Conservation (phyloP, 2,888 invertebrate species). For the Augiades crinisus region DNA sequence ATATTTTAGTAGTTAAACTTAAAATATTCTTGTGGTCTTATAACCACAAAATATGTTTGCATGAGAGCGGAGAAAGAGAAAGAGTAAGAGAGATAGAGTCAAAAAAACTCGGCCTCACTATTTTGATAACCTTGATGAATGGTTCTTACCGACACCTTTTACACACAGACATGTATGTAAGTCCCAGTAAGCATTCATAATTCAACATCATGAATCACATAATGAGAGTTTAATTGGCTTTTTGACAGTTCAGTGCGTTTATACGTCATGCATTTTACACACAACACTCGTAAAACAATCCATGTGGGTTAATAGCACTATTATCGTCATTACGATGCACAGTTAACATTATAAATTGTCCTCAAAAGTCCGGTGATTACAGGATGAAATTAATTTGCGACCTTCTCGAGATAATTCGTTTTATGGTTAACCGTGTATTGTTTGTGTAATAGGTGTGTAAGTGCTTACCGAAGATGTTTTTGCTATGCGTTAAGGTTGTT, state of each 20-base stretch:
- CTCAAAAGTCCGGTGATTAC: constrained; percentile 28
- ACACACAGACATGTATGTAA: neutral
- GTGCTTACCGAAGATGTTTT: neutral
- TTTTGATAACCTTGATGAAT: neutral
- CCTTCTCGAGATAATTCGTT: constrained; percentile 8
- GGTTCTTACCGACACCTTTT: neutral
- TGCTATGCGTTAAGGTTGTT: no score
- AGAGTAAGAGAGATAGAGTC: no score
- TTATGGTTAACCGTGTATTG: neutral
- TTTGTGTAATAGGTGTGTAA: constrained; percentile 5
- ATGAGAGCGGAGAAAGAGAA: no score
- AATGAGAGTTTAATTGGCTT: constrained; percentile 26
- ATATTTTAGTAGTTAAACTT: no score
- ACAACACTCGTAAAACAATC: constrained; percentile 24
- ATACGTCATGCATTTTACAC: constrained; percentile 18
- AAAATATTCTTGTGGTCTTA: no score
- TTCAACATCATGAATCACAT: constrained; percentile 16
- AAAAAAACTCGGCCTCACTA: no score
- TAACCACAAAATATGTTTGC: no score
- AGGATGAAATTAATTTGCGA: constrained; percentile 33
- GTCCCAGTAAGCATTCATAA: constrained; percentile 13
- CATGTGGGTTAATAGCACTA: constrained; percentile 25
- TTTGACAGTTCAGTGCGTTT: constrained; percentile 19
- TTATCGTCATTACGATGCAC: constrained; percentile 19
- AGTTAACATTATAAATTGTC: constrained; percentile 26